Evolutionary conservation across 2,888 invertebrate genomes (phyloP).

Genomic region (Amaurobius ferox): DNA sequence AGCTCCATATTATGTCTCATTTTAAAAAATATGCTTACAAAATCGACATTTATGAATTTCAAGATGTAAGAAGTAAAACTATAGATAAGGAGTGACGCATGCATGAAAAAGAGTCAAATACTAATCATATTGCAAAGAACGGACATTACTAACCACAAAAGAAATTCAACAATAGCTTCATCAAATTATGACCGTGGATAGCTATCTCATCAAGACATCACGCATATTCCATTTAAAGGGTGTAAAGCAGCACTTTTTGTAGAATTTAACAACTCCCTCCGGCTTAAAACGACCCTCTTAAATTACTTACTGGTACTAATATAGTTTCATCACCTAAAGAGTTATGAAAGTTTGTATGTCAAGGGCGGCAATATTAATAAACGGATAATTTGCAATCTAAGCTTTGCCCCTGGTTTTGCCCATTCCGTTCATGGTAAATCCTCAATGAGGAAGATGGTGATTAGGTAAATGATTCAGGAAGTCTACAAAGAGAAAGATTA

Average conservation of each 20-base stretch:
- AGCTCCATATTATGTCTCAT: too few species aligned
- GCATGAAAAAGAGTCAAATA: too few species aligned
- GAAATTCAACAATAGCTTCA: too few species aligned
- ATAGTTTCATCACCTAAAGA: neutral
- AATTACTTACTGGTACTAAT: too few species aligned
- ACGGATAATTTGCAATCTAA: neutral
- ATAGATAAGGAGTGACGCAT: too few species aligned
- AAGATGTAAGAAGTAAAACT: too few species aligned
- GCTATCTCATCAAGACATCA: neutral
- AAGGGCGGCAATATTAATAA: neutral
- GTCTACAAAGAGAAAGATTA: neutral
- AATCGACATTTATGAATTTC: too few species aligned
- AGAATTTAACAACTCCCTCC: neutral
- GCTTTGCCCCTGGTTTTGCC: slow-evolving; percentile 1
- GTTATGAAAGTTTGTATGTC: slow-evolving; percentile 1
- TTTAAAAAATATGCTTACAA: too few species aligned
- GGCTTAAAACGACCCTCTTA: too few species aligned
- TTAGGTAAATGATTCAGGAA: neutral
- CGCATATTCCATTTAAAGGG: neutral
- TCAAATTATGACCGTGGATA: too few species aligned
- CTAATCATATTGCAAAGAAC: too few species aligned
- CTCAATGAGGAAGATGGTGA: neutral
- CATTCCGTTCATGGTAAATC: neutral
- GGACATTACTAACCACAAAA: too few species aligned
- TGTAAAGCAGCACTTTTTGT: neutral